These are phyloP conservation scores for Cosmorhoe ocellata DNA, from an alignment of 2,888 invertebrate species.

Conservation along the genomic window DNA sequence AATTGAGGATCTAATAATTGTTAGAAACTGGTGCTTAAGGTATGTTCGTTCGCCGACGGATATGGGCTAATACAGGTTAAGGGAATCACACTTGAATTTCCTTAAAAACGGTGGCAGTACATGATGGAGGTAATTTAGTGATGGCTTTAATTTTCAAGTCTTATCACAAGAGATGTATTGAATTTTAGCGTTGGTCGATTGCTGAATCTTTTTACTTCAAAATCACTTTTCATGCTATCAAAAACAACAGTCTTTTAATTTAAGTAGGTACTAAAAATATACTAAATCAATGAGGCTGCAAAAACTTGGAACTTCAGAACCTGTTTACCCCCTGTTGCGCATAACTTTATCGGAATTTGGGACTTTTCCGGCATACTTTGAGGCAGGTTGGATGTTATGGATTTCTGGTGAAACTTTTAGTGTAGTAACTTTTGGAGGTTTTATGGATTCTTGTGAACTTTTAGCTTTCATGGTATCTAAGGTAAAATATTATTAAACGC, in stretches of 20 bases:
- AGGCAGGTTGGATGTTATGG: conserved; percentile 13
- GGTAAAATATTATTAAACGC: too few species aligned
- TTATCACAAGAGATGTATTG: too few species aligned
- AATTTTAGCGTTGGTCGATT: too few species aligned
- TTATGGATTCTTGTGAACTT: neutral
- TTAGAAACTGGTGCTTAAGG: neutral
- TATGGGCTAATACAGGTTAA: conserved; percentile 47
- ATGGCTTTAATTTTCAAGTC: too few species aligned
- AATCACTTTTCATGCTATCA: too few species aligned
- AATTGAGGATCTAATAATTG: too few species aligned
- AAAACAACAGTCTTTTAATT: too few species aligned
- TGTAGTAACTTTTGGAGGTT: conserved; percentile 1
- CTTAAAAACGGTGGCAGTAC: neutral
- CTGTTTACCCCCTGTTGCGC: conserved; percentile 32
- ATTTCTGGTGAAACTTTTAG: conserved; percentile 9
- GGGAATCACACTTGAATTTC: neutral
- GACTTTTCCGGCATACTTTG: conserved; percentile 23
- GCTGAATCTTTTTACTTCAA: too few species aligned
- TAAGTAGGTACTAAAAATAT: neutral
- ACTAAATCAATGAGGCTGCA: conserved; percentile 24
- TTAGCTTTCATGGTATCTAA: too few species aligned
- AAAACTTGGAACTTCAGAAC: conserved; percentile 17
- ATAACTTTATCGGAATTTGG: conserved; percentile 18
- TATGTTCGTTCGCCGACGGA: conserved; percentile 51
- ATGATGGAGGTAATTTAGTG: neutral